These are phyloP conservation scores for Chloroceryle aenea DNA, from an alignment of 2,113 vertebrate species.

Conservation along the genomic window DNA sequence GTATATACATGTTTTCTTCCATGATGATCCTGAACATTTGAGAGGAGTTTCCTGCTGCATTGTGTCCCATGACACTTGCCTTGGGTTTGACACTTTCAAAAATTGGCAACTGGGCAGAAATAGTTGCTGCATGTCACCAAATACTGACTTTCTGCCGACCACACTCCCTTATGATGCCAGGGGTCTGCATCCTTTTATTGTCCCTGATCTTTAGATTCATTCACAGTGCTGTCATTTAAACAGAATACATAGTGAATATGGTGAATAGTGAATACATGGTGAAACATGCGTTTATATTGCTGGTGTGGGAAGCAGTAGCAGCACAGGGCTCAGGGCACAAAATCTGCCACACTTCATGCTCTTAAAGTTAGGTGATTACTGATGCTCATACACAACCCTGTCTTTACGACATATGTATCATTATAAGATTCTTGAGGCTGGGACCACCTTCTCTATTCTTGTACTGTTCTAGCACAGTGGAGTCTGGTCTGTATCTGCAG, in stretches of 20 bases:
- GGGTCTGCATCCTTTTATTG: neutral
- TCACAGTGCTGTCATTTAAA: neutral
- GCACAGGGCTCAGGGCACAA: neutral
- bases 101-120: neutral
- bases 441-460: neutral
- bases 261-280: too few relatives aligned
- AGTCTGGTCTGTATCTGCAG: neutral
- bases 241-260: accelerated
- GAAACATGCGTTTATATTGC: neutral
- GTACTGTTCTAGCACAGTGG: neutral
- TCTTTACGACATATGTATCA: neutral
- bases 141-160: neutral
- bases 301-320: neutral
- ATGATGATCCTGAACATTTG: neutral
- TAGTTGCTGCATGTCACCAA: neutral
- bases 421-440: neutral
- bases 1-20: neutral
- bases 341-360: neutral
- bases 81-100: neutral
- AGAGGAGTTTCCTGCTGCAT: neutral
- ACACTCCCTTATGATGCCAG: neutral
- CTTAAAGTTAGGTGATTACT: neutral
- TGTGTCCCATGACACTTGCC: neutral
- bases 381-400: neutral
- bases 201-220: neutral